Base-by-base conservation (phyloP, 2,797 vertebrate genomes). In the Dipus sagitta region DNA sequence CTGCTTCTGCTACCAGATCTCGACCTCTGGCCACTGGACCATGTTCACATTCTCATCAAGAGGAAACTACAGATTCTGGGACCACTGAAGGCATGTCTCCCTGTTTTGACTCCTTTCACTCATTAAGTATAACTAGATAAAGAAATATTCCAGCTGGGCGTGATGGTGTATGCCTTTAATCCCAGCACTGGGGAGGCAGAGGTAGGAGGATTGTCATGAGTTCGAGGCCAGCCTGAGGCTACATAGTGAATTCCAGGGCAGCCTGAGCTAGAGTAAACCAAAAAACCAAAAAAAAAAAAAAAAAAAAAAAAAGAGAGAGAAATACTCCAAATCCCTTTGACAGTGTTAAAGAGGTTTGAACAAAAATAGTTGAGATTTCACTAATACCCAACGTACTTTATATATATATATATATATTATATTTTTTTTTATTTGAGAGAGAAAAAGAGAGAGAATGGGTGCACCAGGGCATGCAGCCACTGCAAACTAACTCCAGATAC, bases 361-460 rank as follows among this genome's bases (percentile, higher is more conserved):
- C 98, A 98, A 95, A 98, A 98, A 95, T 98, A n/a, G 96, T 99
- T 96, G 98, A 98, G 78, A 98, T 97, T 96, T 98, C 98, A 90
- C 97, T 96, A 89, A 96, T 97, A 90, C 97, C 98, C 18, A 98
- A 97, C 97, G 97, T 97, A 95, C 97, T 96, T 38, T 38, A 38
- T 38, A 38, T 38, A 38, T 38, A 6, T 38, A 38, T 38, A 38
- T 38, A 38, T 38, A 38, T 38, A 38, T 38, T 3, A 38, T n/a
- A n/a, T n/a, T n/a, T n/a, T n/a, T n/a, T n/a, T 38, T 38, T 38
- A 38, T 38, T 38, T 38, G 38, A 38, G 38, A 38, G 38, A 38
- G 38, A 38, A 38, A 38, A 38, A 38, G 38, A 38, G 38, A 38
- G 38, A 38, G 38, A 38, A 38, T n/a, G n/a, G n/a, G n/a, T n/a